Evolutionary conservation across 2,888 invertebrate genomes (phyloP), one percentile per base, ranked within the genome.

Genomic region (Polydrusus tereticollis): DNA sequence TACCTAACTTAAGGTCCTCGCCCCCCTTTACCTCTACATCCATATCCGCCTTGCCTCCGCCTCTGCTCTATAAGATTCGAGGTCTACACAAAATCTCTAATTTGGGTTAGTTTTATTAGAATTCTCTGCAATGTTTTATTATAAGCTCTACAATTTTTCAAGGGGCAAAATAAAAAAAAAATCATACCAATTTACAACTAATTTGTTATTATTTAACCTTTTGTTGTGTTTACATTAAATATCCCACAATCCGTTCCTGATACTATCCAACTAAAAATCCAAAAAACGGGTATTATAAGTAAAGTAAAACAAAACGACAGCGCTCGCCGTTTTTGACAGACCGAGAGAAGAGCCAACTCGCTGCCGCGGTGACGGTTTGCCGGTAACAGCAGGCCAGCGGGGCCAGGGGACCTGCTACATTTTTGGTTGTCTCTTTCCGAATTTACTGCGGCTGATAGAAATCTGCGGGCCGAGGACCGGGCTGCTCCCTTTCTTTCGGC

Each of bases 401-500:
- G 65, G 36, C 12, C 36, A 36, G 77, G 78, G 76, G 72, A 43
- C 77, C 77, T 77, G 79, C 78, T 79, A 80, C 79, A 80, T 80
- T 79, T 73, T 73, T 80, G 79, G 80, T 79, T 80, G 79, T 79
- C 78, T 79, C 73, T 79, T 79, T 73, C 77, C 78, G 78, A 80
- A 84, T 84, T 84, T 84, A 84, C 82, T 81, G 81, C 83, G 78
- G 67, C 80, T 81, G 84, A 84, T 84, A 83, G 82, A 81, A 82
- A 84, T 84, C 84, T 84, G 81, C 80, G 75, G 78, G 77, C 78
- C 78, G 78, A 77, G 73, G 78, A 69, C 73, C 73, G 59, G 69
- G 38, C 69, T 64, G 73, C 45, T 71, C 60, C 71, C 66, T 52
- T 41, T 38, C 23, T 50, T 38, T 36, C 59, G 62, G 16, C 41